phyloP scores from a whole-genome alignment of 2,888 invertebrate genomes.

The Morpho deidamia region DNA sequence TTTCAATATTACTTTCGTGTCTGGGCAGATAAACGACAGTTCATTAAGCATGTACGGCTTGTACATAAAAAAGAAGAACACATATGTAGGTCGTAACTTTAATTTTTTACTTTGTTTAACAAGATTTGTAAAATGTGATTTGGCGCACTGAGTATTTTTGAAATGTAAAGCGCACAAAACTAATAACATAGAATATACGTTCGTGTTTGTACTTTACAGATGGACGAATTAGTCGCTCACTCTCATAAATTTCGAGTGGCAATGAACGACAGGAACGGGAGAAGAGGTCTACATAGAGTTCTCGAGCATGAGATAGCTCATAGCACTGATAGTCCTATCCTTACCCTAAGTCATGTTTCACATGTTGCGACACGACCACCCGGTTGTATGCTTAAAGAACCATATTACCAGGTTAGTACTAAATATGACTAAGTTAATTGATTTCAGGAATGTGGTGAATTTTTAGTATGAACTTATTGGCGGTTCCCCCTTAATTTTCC shows the following conservation, averaged over 20 bases:
- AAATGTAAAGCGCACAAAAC: background rate
- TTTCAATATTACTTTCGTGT: constrained; percentile 14
- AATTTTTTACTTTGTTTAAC: too few relatives aligned
- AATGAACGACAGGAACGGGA: constrained; percentile 53
- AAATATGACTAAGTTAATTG: too few relatives aligned
- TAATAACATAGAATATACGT: background rate
- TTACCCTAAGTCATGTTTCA: constrained; percentile 61
- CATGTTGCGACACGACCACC: constrained; percentile 61
- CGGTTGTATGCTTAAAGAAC: constrained; percentile 56
- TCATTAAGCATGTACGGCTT: constrained; percentile 9
- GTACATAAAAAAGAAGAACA: too few relatives aligned
- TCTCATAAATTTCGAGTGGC: constrained; percentile 65
- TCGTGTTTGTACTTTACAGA: constrained; percentile 33
- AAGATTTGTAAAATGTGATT: too few relatives aligned
- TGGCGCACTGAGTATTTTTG: background rate
- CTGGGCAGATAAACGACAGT: constrained; percentile 12
- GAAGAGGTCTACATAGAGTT: constrained; percentile 45
- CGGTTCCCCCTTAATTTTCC: too few relatives aligned
- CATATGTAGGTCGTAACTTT: too few relatives aligned
- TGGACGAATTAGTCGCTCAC: constrained; percentile 64
- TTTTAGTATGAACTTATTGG: too few relatives aligned
- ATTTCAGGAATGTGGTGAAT: too few relatives aligned
- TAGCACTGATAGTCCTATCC: constrained; percentile 52
- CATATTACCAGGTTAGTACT: constrained; percentile 13
- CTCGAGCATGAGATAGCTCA: constrained; percentile 40